These are phyloP conservation scores for Thyatira batis DNA, from an alignment of 2,888 invertebrate species.

Conservation along the genomic window DNA sequence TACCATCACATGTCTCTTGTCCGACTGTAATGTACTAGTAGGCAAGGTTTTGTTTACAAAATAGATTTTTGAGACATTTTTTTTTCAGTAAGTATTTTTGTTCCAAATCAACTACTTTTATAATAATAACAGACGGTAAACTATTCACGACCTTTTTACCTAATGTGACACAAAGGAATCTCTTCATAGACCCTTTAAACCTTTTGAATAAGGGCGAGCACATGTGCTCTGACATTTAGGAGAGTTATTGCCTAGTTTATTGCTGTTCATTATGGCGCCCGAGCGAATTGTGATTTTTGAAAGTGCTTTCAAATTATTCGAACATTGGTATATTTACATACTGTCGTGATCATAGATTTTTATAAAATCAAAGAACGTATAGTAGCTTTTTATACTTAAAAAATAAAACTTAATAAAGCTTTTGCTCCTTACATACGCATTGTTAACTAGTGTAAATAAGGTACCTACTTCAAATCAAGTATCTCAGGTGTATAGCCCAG, in stretches of 20 bases:
- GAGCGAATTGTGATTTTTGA: conserved; percentile 11
- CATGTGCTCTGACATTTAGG: conserved; percentile 58
- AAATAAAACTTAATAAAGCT: background rate
- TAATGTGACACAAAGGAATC: conserved; percentile 36
- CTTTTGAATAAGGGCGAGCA: conserved; percentile 44
- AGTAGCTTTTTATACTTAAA: no score
- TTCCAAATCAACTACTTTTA: conserved; percentile 14
- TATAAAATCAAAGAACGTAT: no score
- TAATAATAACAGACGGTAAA: conserved; percentile 40
- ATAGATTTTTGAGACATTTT: no score
- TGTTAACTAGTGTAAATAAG: no score
- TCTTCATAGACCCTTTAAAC: conserved; percentile 49
- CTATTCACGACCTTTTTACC: conserved; percentile 53
- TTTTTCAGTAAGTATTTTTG: background rate
- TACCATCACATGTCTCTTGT: no score
- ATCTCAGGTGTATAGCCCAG: no score
- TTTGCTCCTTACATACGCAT: no score
- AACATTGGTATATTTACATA: background rate
- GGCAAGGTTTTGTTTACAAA: no score
- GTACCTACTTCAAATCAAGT: no score
- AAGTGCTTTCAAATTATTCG: background rate
- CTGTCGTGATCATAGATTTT: no score
- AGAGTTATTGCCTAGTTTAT: conserved; percentile 50
- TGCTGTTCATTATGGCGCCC: conserved; percentile 49
- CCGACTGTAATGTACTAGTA: no score